A percentile compares a stretch with the other conserved stretches of the same genome.
Conservation (phyloP, 2,113 vertebrate genomes). For the Stercorarius parasiticus region DNA sequence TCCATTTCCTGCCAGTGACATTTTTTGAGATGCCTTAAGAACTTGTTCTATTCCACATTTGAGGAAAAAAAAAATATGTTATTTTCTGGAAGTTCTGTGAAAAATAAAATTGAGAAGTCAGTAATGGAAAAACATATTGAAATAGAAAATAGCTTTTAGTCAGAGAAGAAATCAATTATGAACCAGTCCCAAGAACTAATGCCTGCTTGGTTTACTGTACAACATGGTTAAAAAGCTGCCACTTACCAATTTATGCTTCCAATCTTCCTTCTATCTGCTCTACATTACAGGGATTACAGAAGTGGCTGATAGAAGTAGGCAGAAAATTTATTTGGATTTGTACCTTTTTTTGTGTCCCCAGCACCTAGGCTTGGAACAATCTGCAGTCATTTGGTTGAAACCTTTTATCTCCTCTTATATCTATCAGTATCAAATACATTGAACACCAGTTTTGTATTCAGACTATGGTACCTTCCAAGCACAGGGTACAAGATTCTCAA, state of each 20-base stretch:
- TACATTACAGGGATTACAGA: not conserved
- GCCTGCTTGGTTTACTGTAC: not conserved
- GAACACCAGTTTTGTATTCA: not conserved
- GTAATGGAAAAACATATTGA: not conserved
- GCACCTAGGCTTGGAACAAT: not conserved
- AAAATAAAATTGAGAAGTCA: not conserved
- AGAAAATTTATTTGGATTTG: not conserved
- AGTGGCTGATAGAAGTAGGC: not conserved
- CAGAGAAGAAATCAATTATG: not conserved
- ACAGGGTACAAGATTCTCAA: not conserved
- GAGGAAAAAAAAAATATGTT: not conserved
- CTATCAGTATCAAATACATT: not conserved
- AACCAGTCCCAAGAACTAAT: not conserved
- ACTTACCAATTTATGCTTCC: not conserved
- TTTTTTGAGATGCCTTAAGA: not conserved
- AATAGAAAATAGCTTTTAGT: not conserved
- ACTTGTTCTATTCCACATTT: not conserved
- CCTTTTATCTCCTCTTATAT: not conserved
- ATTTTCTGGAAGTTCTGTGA: not conserved
- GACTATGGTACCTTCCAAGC: not conserved
- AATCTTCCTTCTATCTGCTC: not conserved
- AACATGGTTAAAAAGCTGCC: not conserved
- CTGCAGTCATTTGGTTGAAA: not conserved
- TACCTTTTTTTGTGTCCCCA: not conserved
- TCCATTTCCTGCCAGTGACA: not conserved